Conservation (phyloP, 2,888 invertebrate species). For the Ochropleura plecta region DNA sequence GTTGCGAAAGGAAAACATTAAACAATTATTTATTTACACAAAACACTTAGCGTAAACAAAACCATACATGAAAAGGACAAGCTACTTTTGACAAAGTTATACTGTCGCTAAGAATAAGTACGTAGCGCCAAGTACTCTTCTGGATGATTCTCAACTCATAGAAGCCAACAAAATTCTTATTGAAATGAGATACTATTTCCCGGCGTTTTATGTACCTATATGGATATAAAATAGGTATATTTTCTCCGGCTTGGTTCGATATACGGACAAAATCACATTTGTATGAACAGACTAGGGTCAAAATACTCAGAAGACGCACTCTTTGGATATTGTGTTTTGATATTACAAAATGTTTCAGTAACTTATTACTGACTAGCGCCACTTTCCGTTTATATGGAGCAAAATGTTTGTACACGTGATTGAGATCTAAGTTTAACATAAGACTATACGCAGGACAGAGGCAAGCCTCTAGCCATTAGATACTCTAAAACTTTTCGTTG, state of each 20-base stretch:
- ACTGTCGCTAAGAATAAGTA: slow-evolving; percentile 4
- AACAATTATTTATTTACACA: slow-evolving; percentile 42
- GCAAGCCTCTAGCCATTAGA: not conserved
- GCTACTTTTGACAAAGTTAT: slow-evolving; percentile 14
- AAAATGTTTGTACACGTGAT: slow-evolving; percentile 18
- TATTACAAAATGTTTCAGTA: slow-evolving; percentile 27
- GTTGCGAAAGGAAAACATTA: slow-evolving; percentile 24
- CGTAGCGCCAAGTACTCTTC: slow-evolving; percentile 7
- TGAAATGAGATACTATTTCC: slow-evolving; percentile 55
- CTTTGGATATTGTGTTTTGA: slow-evolving; percentile 24
- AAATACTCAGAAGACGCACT: slow-evolving; percentile 24
- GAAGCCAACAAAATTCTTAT: slow-evolving; percentile 51
- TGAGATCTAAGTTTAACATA: slow-evolving; percentile 27
- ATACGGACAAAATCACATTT: slow-evolving; percentile 56
- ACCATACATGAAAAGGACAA: slow-evolving; percentile 16
- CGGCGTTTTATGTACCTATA: slow-evolving; percentile 39
- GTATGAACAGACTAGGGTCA: slow-evolving; percentile 28
- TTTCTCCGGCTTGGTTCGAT: slow-evolving; percentile 39
- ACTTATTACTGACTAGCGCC: slow-evolving; percentile 29
- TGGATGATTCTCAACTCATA: slow-evolving; percentile 40
- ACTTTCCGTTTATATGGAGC: slow-evolving; percentile 6
- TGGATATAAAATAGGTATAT: slow-evolving; percentile 47
- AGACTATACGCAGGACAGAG: not conserved
- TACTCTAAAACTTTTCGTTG: not conserved
- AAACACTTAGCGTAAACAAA: slow-evolving; percentile 19